Conservation (phyloP, 1,140 invertebrate species). For the Saccostrea echinata region DNA sequence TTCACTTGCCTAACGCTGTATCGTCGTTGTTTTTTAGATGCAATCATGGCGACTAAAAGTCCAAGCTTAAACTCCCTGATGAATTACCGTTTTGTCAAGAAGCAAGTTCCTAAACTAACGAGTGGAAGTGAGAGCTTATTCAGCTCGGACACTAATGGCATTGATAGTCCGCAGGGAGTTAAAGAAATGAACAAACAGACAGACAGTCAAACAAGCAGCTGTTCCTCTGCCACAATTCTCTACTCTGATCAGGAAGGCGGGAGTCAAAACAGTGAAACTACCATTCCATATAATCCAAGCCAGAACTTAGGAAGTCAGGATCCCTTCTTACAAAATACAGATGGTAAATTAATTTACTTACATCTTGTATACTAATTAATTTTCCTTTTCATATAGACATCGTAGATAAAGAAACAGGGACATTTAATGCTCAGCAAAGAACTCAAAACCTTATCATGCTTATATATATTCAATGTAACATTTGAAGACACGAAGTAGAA, state of each 20-base stretch:
- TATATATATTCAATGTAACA: too few relatives aligned
- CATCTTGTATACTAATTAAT: neutral
- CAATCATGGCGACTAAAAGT: constrained; percentile 10
- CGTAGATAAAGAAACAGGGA: neutral
- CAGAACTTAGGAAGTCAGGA: neutral
- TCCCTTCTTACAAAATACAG: neutral
- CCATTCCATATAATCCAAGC: constrained; percentile 6
- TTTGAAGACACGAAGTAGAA: too few relatives aligned
- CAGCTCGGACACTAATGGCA: constrained; percentile 32
- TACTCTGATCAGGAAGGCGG: constrained; percentile 25
- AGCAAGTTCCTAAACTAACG: constrained; percentile 40
- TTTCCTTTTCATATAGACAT: too few relatives aligned
- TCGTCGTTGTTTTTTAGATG: neutral
- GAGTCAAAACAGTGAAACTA: constrained; percentile 36
- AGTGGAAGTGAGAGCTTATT: constrained; percentile 41
- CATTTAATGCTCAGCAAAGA: too few relatives aligned
- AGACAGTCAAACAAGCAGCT: constrained; percentile 7
- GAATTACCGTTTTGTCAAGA: constrained; percentile 66
- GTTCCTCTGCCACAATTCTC: constrained; percentile 40
- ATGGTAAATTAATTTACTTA: too few relatives aligned
- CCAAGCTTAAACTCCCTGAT: constrained; percentile 57
- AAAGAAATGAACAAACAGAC: constrained; percentile 7
- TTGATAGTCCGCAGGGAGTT: constrained; percentile 33
- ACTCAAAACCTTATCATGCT: too few relatives aligned
- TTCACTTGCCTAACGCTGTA: neutral